Evolutionary conservation across 2,113 vertebrate genomes (phyloP).

Genomic region (Perca fluviatilis): DNA sequence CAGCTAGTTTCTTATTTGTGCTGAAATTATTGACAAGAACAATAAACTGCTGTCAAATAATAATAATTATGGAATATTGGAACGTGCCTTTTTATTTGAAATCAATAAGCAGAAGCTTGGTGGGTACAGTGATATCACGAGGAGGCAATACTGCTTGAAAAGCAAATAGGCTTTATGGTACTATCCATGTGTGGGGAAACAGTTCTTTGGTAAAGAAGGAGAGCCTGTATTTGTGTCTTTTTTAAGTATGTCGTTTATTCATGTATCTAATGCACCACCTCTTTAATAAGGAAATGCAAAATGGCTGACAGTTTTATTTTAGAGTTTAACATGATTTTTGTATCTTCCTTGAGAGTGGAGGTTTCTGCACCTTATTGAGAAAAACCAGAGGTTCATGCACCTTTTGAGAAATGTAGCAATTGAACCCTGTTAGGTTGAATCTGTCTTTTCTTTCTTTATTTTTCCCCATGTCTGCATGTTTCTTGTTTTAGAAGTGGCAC

Average conservation of each 20-base stretch:
- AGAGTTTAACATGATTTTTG: slow-evolving; percentile 48
- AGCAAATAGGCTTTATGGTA: slow-evolving; percentile 50
- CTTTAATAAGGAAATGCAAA: slow-evolving; percentile 26
- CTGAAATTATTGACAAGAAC: slow-evolving; percentile 14
- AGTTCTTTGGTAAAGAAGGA: slow-evolving; percentile 53
- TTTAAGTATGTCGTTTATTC: slow-evolving; percentile 57
- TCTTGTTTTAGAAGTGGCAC: slow-evolving; percentile 63
- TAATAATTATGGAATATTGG: slow-evolving; percentile 50
- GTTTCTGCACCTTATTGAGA: slow-evolving; percentile 84
- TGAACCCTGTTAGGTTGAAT: slow-evolving; percentile 59
- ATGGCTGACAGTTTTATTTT: slow-evolving; percentile 7
- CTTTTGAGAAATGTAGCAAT: slow-evolving; percentile 77
- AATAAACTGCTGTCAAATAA: slow-evolving; percentile 34
- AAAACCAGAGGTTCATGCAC: slow-evolving; percentile 83
- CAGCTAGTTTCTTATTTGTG: slow-evolving; percentile 29
- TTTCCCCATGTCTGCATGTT: slow-evolving; percentile 54
- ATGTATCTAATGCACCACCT: slow-evolving; percentile 57
- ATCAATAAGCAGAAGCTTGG: slow-evolving; percentile 35
- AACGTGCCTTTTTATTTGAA: slow-evolving; percentile 75
- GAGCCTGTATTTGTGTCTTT: slow-evolving; percentile 50
- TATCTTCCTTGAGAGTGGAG: slow-evolving; percentile 67
- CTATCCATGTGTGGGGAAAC: slow-evolving; percentile 49
- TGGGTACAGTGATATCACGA: slow-evolving; percentile 29
- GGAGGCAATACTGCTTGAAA: slow-evolving; percentile 51
- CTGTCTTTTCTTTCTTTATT: slow-evolving; percentile 15